Percentiles rank a stretch among this genome's conserved stretches.
Evolutionary conservation across 1,140 invertebrate genomes (phyloP).

Genomic region (Melanaphis sacchari): DNA sequence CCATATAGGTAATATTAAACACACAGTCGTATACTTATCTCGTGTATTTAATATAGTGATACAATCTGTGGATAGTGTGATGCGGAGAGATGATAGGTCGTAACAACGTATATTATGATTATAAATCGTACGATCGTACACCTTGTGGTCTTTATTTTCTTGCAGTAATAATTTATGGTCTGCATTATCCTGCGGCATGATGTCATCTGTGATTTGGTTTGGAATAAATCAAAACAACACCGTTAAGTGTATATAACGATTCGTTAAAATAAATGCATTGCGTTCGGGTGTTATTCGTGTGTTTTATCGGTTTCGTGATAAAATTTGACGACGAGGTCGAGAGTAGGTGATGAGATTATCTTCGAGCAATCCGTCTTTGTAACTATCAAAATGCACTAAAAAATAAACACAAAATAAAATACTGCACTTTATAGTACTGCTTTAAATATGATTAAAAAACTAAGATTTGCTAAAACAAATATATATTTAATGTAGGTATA

Average conservation of each 20-base stretch:
- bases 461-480: not conserved
- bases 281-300: not conserved
- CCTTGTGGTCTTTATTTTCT: not conserved
- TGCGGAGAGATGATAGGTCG: not conserved
- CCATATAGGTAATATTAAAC: not conserved
- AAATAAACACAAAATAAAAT: not conserved
- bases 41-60: not conserved
- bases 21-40: not conserved
- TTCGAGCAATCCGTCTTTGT: not conserved
- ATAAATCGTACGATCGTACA: not conserved
- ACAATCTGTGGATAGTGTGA: not conserved
- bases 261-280: not conserved
- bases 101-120: not conserved
- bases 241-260: not conserved
- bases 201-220: not conserved
- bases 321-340: conserved; percentile 28
- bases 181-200: not conserved
- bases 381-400: conserved; percentile 44
- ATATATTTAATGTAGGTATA: not conserved
- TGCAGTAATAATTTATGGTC: not conserved
- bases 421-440: not conserved
- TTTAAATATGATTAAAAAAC: not conserved
- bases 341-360: conserved; percentile 36
- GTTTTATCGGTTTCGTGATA: not conserved
- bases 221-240: not conserved